Evolutionary conservation across 2,888 invertebrate genomes (phyloP).

Genomic region (Metallyticus violacea): DNA sequence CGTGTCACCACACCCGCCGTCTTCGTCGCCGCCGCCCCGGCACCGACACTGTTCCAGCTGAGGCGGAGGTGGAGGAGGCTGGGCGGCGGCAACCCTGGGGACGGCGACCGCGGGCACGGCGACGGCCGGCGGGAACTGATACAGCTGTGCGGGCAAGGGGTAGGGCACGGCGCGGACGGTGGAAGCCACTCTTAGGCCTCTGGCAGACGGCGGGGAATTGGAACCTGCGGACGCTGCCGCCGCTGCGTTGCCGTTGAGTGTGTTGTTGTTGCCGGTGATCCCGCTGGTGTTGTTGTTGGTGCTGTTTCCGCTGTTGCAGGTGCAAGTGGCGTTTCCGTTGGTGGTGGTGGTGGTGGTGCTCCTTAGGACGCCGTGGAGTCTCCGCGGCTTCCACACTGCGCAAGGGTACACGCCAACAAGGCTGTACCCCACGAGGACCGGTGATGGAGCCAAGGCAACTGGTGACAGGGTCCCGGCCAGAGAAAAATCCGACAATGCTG

Average conservation of each 20-base stretch:
- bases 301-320: conserved; percentile 24
- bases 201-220: conserved; percentile 16
- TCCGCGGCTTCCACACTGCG: conserved; percentile 51
- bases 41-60: conserved; percentile 29
- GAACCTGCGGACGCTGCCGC: background rate
- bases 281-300: background rate
- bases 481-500: background rate
- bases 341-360: conserved; percentile 37
- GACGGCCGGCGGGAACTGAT: conserved; percentile 27
- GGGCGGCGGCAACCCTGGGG: conserved; percentile 25
- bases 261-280: background rate
- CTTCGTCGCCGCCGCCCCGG: conserved; percentile 27
- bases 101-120: conserved; percentile 23
- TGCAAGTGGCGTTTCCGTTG: background rate
- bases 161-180: conserved; percentile 39
- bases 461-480: conserved; percentile 16
- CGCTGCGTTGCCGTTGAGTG: background rate
- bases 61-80: background rate
- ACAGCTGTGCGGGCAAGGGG: conserved; percentile 34
- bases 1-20: conserved; percentile 26
- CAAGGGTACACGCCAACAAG: conserved; percentile 56
- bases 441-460: conserved; percentile 33
- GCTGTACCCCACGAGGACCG: conserved; percentile 49
- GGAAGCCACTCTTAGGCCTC: conserved; percentile 38
- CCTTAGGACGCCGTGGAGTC: background rate